Conservation (phyloP, 2,797 vertebrate genomes). For the Lophotriccus pileatus region DNA sequence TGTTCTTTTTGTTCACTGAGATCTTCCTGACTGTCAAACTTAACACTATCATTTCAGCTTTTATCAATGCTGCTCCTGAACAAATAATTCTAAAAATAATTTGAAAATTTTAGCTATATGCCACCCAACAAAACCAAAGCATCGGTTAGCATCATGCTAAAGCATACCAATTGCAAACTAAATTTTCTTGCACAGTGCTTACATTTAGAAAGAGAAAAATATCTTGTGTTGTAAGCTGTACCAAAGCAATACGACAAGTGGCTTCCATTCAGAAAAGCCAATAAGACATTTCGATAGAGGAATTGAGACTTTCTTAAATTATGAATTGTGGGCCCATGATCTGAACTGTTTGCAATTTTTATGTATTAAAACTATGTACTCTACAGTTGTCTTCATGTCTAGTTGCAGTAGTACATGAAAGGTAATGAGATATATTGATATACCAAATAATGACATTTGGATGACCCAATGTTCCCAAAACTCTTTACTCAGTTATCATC, state of each 20-base stretch:
- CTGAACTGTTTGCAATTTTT: neutral
- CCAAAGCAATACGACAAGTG: neutral
- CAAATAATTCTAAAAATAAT: neutral
- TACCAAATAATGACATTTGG: slow-evolving; percentile 21
- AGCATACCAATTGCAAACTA: neutral
- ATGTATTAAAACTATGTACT: neutral
- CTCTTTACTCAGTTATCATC: neutral
- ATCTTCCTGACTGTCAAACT: slow-evolving; percentile 49
- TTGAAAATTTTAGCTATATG: neutral
- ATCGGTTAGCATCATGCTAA: neutral
- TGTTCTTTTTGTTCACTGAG: slow-evolving; percentile 43
- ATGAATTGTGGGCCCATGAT: neutral
- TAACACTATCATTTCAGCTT: slow-evolving; percentile 37
- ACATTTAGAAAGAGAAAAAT: neutral
- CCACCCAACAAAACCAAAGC: neutral
- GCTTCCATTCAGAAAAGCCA: neutral
- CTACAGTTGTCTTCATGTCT: neutral
- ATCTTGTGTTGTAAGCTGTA: neutral
- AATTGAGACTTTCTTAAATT: neutral
- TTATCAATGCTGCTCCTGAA: neutral
- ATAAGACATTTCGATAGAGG: neutral
- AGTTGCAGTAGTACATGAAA: neutral
- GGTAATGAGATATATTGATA: slow-evolving; percentile 3
- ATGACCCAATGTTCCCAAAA: slow-evolving; percentile 14
- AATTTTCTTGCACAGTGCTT: neutral